phyloP scores from a whole-genome alignment of 1,140 invertebrate species.

The Anoplolepis gracilipes region DNA sequence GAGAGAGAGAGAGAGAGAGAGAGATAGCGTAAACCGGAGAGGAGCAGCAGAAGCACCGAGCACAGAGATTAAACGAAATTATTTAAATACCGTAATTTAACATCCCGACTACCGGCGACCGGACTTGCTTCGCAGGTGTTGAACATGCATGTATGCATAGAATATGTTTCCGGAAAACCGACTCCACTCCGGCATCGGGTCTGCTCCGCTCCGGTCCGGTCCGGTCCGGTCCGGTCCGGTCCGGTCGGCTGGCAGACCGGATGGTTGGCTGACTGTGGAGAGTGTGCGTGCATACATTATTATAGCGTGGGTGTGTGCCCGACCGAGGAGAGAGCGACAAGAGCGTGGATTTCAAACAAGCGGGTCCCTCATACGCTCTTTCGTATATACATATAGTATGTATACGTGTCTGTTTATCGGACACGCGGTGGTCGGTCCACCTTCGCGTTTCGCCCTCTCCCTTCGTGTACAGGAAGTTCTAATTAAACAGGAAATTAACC shows the following conservation, averaged over 20 bases:
- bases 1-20: constrained; percentile 2
- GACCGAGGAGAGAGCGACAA: constrained; percentile 38
- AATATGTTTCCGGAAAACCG: constrained; percentile 77
- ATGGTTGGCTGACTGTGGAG: constrained; percentile 46
- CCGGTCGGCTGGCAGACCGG: constrained; percentile 30
- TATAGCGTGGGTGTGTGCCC: constrained; percentile 30
- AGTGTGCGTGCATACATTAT: constrained; percentile 75
- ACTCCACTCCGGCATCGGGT: background rate
- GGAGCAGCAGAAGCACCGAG: constrained; percentile 9
- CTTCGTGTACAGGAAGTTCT: constrained; percentile 28
- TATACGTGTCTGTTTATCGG: constrained; percentile 50
- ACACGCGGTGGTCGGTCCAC: constrained; percentile 34
- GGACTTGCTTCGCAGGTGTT: constrained; percentile 76
- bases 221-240: constrained; percentile 23
- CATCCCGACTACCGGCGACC: constrained; percentile 70
- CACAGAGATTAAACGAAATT: constrained; percentile 81
- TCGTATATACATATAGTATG: constrained; percentile 50
- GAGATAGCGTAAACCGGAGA: background rate
- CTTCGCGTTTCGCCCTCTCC: constrained; percentile 21
- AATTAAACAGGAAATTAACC: constrained; percentile 55
- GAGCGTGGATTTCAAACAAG: constrained; percentile 56
- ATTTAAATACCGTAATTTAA: constrained; percentile 83
- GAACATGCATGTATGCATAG: constrained; percentile 83
- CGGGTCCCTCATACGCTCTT: constrained; percentile 22
- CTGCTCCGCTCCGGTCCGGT: constrained; percentile 19